Percentiles rank a stretch among this genome's conserved stretches.
phyloP scores from a whole-genome alignment of 2,113 vertebrate species.

The Polyodon spathula region DNA sequence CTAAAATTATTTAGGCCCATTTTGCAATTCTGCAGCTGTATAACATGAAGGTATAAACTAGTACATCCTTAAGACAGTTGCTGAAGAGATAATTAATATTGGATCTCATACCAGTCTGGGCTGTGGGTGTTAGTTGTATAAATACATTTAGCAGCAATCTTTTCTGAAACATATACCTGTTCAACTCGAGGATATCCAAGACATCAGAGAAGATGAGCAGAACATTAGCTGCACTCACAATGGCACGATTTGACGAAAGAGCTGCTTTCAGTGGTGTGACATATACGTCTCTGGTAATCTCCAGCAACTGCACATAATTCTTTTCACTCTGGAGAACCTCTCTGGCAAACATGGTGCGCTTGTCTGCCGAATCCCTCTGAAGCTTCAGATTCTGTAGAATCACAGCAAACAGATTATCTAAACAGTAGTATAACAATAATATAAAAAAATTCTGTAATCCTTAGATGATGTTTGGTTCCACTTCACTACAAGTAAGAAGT shows the following conservation, averaged over 20 bases:
- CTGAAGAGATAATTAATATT: too few relatives aligned
- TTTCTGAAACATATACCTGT: constrained; percentile 38
- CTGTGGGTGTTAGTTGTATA: too few relatives aligned
- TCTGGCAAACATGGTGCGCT: constrained; percentile 33
- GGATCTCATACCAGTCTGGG: too few relatives aligned
- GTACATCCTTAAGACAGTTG: too few relatives aligned
- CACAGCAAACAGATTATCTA: background rate
- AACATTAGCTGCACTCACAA: constrained; percentile 53
- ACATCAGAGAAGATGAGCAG: constrained; percentile 57
- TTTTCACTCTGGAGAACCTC: constrained; percentile 63
- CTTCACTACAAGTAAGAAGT: too few relatives aligned
- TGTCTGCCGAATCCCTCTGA: constrained; percentile 29
- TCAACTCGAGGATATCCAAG: constrained; percentile 49
- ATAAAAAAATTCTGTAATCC: too few relatives aligned
- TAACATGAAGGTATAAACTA: too few relatives aligned
- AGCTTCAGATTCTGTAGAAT: constrained; percentile 35
- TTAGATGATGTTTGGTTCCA: too few relatives aligned
- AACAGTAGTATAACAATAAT: too few relatives aligned
- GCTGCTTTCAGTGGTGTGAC: constrained; percentile 56
- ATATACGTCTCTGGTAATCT: constrained; percentile 51
- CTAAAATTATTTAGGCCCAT: too few relatives aligned
- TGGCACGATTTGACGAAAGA: constrained; percentile 63
- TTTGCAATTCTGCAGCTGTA: too few relatives aligned
- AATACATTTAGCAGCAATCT: too few relatives aligned
- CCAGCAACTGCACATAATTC: constrained; percentile 48